phyloP scores from a whole-genome alignment of 1,140 invertebrate genomes.

The Monochamus saltuarius region DNA sequence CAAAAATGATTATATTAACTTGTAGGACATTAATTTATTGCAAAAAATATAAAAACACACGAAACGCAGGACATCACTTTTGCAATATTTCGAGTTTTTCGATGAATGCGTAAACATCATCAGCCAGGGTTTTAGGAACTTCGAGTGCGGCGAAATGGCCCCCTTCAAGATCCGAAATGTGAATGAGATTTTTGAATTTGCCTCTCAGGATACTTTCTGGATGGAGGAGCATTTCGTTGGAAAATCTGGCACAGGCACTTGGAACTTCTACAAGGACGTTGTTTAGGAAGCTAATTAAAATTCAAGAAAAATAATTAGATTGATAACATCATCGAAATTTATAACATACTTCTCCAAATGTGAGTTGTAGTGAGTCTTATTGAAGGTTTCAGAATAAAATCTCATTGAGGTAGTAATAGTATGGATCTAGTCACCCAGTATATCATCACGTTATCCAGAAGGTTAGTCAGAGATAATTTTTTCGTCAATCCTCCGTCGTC shows the following conservation, averaged over 20 bases:
- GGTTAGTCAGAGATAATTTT: constrained; percentile 70
- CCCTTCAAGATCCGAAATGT: constrained; percentile 62
- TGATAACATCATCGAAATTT: neutral
- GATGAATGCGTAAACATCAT: constrained; percentile 55
- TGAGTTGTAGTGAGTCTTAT: constrained; percentile 37
- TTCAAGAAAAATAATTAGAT: neutral
- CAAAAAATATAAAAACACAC: too few species aligned
- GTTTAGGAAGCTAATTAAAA: constrained; percentile 41
- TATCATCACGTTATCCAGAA: constrained; percentile 76
- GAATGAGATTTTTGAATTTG: constrained; percentile 65
- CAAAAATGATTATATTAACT: too few species aligned
- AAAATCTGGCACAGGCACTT: constrained; percentile 64
- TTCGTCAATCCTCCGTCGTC: constrained; percentile 72
- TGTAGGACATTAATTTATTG: too few species aligned
- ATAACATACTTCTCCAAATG: constrained; percentile 20
- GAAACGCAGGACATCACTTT: too few species aligned
- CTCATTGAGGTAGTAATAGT: constrained; percentile 67
- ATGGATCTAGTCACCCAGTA: constrained; percentile 72
- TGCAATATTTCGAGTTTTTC: constrained; percentile 4
- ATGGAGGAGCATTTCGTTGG: constrained; percentile 61
- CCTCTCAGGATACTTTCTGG: constrained; percentile 62
- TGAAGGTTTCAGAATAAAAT: constrained; percentile 65
- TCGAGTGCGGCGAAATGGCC: constrained; percentile 87
- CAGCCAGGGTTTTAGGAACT: constrained; percentile 66
- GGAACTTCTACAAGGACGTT: constrained; percentile 65